Percentiles rank a stretch among this genome's conserved stretches.
Evolutionary conservation across 2,113 vertebrate species (phyloP).

Genomic region (Fulmarus glacialis): DNA sequence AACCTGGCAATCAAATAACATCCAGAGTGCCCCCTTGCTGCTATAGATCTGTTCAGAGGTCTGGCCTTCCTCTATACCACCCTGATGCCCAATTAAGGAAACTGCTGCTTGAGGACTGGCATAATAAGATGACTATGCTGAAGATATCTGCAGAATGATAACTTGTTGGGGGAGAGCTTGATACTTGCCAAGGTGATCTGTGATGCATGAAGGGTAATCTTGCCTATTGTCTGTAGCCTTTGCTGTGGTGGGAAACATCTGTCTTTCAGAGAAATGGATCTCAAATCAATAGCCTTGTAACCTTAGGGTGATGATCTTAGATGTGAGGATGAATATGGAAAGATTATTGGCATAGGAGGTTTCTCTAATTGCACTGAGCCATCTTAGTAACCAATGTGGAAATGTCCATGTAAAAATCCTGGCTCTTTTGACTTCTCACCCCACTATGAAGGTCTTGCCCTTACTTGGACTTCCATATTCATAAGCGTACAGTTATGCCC

Average conservation of each 20-base stretch:
- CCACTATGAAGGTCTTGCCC: not conserved
- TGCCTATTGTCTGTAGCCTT: not conserved
- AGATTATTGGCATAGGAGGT: not conserved
- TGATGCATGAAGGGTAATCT: not conserved
- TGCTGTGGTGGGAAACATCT: not conserved
- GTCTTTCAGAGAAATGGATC: not conserved
- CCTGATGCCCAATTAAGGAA: not conserved
- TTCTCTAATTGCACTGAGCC: not conserved
- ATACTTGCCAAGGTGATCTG: not conserved
- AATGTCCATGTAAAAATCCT: not conserved
- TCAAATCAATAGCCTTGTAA: conserved; percentile 26
- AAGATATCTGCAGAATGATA: not conserved
- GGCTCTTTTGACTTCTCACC: not conserved
- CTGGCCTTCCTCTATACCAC: not conserved
- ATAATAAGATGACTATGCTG: not conserved
- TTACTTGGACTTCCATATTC: not conserved
- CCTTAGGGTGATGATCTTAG: not conserved
- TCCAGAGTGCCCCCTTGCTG: not conserved
- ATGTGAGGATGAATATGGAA: conserved; percentile 1
- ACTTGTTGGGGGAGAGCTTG: not conserved
- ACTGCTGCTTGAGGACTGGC: not conserved
- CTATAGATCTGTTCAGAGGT: not conserved
- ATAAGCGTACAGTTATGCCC: not conserved
- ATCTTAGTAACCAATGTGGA: not conserved
- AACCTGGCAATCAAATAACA: not conserved